phyloP scores from a whole-genome alignment of 2,113 vertebrate species.

The Spermophilus dauricus region DNA sequence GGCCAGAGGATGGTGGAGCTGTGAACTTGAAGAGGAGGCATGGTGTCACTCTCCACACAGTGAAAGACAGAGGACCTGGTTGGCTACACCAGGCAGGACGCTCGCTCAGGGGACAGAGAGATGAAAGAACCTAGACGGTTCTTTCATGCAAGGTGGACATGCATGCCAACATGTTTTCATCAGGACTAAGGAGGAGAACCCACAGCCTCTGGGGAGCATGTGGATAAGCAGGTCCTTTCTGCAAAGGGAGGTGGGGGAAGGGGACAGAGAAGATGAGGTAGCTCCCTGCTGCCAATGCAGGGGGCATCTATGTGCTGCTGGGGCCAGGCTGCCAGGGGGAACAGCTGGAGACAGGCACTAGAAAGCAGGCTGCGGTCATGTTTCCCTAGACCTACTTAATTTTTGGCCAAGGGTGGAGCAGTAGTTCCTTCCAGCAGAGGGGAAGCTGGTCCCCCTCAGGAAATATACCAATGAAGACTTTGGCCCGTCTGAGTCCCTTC shows the following conservation, averaged over 20 bases:
- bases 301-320: rapidly evolving
- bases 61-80: too few relatives aligned
- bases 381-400: neutral
- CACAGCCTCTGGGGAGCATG: rapidly evolving
- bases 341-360: neutral
- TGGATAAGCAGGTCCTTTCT: neutral
- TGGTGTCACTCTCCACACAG: too few relatives aligned
- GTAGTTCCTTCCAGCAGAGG: neutral
- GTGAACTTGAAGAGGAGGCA: too few relatives aligned
- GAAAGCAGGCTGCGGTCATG: neutral
- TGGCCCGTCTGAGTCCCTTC: neutral
- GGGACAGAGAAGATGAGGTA: neutral
- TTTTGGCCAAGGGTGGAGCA: neutral
- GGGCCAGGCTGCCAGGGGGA: too few relatives aligned
- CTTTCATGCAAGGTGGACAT: neutral
- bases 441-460: neutral
- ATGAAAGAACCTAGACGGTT: neutral
- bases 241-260: neutral
- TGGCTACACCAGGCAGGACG: too few relatives aligned
- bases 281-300: neutral
- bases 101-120: too few relatives aligned
- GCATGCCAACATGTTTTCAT: too few relatives aligned
- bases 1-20: too few relatives aligned
- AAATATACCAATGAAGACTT: neutral
- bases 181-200: neutral